Conservation (phyloP, 2,113 vertebrate species). For the Neogale vison region DNA sequence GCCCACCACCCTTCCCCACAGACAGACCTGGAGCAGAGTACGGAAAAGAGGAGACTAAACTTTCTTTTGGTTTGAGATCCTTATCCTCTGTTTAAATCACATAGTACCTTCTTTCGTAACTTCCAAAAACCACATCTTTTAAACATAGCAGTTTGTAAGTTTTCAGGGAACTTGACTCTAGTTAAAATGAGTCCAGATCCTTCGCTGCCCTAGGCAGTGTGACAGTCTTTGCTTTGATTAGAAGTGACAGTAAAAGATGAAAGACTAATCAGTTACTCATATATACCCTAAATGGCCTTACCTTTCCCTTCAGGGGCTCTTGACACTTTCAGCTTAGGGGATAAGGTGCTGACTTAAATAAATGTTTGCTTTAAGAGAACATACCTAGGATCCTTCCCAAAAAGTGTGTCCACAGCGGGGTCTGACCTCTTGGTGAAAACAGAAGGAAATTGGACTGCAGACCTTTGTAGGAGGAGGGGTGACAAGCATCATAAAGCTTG, state of each 20-base stretch:
- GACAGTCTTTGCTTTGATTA: neutral
- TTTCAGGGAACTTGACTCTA: neutral
- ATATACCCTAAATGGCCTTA: neutral
- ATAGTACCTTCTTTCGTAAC: neutral
- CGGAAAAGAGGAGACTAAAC: neutral
- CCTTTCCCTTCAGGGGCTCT: neutral
- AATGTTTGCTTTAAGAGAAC: neutral
- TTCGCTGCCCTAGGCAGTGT: neutral
- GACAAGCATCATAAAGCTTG: neutral
- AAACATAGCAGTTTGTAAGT: neutral
- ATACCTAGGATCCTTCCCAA: neutral
- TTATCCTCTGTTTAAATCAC: neutral
- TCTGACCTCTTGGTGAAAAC: neutral
- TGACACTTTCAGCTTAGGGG: neutral
- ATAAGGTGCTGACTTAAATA: neutral
- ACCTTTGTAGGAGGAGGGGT: neutral
- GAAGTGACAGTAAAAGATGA: conserved; percentile 13
- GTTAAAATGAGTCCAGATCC: neutral
- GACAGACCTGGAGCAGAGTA: neutral
- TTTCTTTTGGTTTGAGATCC: neutral
- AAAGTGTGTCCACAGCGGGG: neutral
- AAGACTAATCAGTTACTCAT: neutral
- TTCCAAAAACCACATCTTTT: neutral
- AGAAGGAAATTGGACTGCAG: neutral
- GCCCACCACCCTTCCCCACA: neutral